Evolutionary conservation across 2,113 vertebrate species (phyloP).

Genomic region (Progne subis): DNA sequence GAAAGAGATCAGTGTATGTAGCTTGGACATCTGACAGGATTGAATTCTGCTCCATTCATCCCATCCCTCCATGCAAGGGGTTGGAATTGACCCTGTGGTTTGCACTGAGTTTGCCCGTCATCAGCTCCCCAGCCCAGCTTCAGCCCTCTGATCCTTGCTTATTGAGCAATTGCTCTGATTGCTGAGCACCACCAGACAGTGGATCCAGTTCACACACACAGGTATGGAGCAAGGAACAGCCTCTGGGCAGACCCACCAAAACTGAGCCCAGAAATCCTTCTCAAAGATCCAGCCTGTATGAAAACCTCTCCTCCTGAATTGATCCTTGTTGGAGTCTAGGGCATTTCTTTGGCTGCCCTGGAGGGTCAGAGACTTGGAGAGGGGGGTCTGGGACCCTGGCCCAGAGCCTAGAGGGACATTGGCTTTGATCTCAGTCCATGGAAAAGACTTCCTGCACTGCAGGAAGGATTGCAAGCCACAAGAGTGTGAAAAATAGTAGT

Average conservation of each 20-base stretch:
- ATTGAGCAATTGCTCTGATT: fast-evolving
- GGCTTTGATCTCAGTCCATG: too few relatives aligned
- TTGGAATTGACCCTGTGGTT: not conserved
- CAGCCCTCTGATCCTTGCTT: not conserved
- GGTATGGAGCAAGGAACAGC: not conserved
- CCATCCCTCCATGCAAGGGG: not conserved
- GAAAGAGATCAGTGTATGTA: not conserved
- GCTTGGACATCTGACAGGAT: not conserved
- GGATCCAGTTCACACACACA: not conserved
- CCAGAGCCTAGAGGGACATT: too few relatives aligned
- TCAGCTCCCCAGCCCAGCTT: not conserved
- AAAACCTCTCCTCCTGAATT: not conserved
- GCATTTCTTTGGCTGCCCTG: too few relatives aligned
- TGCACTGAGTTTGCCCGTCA: not conserved
- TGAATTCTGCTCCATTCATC: not conserved
- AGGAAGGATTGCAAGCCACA: too few relatives aligned
- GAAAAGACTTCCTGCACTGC: too few relatives aligned
- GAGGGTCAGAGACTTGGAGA: too few relatives aligned
- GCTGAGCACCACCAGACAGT: not conserved
- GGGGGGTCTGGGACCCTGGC: too few relatives aligned
- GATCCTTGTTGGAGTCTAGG: not conserved
- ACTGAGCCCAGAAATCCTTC: not conserved
- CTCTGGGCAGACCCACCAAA: not conserved
- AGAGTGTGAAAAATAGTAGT: too few relatives aligned
- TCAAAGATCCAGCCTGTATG: not conserved